Percentiles rank a stretch among this genome's conserved stretches.
Evolutionary conservation across 1,140 invertebrate species (phyloP).

Genomic region (Drosophila kepulauana): DNA sequence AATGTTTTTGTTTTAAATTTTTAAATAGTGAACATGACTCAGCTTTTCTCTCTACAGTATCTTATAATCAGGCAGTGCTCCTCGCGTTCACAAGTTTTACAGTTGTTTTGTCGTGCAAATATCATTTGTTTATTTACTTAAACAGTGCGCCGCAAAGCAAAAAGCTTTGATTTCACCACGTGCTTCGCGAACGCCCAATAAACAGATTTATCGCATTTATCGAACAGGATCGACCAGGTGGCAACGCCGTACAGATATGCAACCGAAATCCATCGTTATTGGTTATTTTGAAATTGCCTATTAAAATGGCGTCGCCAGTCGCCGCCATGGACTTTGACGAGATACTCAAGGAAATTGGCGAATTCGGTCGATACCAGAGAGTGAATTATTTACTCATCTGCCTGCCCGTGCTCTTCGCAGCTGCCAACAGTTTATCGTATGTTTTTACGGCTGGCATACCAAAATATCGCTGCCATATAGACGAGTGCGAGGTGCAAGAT

Average conservation of each 20-base stretch:
- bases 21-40: background rate
- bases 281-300: constrained; percentile 9
- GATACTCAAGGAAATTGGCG: constrained; percentile 87
- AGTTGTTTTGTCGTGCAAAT: background rate
- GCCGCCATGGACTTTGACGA: constrained; percentile 64
- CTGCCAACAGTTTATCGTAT: constrained; percentile 87
- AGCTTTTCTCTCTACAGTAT: background rate
- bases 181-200: background rate
- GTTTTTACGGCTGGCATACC: constrained; percentile 87
- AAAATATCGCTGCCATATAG: constrained; percentile 86
- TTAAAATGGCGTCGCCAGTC: constrained; percentile 24
- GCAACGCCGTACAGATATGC: background rate
- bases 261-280: background rate
- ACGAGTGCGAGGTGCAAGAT: constrained; percentile 85
- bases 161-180: background rate
- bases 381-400: constrained; percentile 87
- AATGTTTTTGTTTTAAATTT: background rate
- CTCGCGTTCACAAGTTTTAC: background rate
- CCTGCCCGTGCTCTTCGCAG: constrained; percentile 87
- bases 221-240: too few relatives aligned
- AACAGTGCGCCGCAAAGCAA: background rate
- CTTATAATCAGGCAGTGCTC: background rate
- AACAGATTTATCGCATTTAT: too few relatives aligned
- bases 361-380: constrained; percentile 87
- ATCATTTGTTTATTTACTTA: background rate